These are phyloP conservation scores for Damaliscus lunatus DNA, from an alignment of 2,113 vertebrate genomes.

Conservation along the genomic window DNA sequence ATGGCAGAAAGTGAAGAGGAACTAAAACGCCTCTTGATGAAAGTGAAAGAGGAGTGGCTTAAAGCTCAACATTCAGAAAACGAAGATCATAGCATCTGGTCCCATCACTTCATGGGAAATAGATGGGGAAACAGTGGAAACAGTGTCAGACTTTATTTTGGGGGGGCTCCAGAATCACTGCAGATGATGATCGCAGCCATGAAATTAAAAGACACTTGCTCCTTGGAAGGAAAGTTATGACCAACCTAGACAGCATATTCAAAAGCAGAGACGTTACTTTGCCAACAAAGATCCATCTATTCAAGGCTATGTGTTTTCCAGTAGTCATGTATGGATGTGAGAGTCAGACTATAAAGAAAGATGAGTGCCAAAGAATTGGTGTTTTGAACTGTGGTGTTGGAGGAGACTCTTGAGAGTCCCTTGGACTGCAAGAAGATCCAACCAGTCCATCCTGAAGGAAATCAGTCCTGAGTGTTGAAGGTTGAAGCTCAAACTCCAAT, in stretches of 20 bases:
- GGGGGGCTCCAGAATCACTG: background rate
- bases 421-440: background rate
- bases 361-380: fast-evolving
- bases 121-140: background rate
- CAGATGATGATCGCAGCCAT: background rate
- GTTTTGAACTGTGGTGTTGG: background rate
- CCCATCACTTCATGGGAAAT: background rate
- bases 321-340: background rate
- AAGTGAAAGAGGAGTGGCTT: background rate
- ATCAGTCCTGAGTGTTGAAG: background rate
- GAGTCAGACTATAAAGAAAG: background rate
- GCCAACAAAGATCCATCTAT: background rate
- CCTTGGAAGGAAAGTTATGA: background rate
- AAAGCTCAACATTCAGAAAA: background rate
- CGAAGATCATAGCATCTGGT: background rate
- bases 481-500: background rate
- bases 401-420: background rate
- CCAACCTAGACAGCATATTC: background rate
- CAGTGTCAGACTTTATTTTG: no score
- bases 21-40: background rate
- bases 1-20: background rate
- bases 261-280: background rate
- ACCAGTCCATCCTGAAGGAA: background rate
- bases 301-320: background rate
- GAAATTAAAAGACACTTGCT: background rate